Conservation (phyloP, 2,113 vertebrate species). For the Festucalex cinctus region DNA sequence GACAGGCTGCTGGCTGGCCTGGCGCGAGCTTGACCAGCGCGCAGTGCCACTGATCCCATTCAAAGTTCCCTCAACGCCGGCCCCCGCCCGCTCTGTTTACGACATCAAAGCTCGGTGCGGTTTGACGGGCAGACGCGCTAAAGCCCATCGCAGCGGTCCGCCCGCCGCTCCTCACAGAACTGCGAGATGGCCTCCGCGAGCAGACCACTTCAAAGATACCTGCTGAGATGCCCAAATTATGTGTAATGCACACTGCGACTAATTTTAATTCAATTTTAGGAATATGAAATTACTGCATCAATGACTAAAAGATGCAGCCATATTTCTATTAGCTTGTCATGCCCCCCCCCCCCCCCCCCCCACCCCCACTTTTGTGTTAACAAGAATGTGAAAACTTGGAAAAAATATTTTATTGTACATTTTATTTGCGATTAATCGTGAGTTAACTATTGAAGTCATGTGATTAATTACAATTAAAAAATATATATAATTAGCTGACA, state of each 20-base stretch:
- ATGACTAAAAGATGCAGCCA: no score
- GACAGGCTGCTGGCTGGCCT: constrained; percentile 59
- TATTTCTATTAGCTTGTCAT: no score
- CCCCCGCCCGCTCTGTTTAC: constrained; percentile 58
- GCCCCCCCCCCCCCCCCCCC: no score
- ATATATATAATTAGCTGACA: no score
- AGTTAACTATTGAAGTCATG: no score
- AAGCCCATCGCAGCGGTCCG: constrained; percentile 59
- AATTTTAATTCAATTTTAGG: no score
- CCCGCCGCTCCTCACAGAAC: constrained; percentile 36
- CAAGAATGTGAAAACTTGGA: no score
- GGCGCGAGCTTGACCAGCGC: constrained; percentile 60
- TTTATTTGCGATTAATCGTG: no score
- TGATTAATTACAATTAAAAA: no score
- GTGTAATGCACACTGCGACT: constrained; percentile 42
- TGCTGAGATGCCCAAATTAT: constrained; percentile 58
- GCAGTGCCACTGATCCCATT: constrained; percentile 62
- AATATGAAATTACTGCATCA: no score
- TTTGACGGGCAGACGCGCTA: constrained; percentile 58
- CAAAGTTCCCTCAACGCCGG: constrained; percentile 33
- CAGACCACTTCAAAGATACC: constrained; percentile 67
- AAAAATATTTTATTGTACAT: no score
- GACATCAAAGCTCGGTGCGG: constrained; percentile 64
- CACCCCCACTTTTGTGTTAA: no score
- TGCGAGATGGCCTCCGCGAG: constrained; percentile 47